Evolutionary conservation across 2,113 vertebrate species (phyloP).

Genomic region (Triplophysa tibetana): DNA sequence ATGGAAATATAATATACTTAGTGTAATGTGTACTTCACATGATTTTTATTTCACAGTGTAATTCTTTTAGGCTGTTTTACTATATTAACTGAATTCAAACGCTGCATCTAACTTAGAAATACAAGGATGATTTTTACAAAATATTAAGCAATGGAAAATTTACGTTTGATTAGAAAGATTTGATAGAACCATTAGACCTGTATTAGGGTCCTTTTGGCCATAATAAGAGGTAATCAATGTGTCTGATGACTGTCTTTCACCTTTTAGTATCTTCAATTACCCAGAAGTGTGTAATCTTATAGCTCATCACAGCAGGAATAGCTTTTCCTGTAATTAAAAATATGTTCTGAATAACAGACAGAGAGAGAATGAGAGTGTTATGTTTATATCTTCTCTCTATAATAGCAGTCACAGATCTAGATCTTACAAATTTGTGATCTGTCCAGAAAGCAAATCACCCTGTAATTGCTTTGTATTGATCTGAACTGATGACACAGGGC

Average conservation of each 20-base stretch:
- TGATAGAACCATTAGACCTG: too few species aligned
- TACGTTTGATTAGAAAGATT: too few species aligned
- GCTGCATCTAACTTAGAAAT: too few species aligned
- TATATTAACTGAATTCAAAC: too few species aligned
- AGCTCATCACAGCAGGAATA: neutral
- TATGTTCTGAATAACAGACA: neutral
- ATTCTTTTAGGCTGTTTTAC: too few species aligned
- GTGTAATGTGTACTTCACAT: too few species aligned
- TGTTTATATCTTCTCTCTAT: neutral
- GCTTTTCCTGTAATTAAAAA: constrained; percentile 6
- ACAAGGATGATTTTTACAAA: too few species aligned
- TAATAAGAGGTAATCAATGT: too few species aligned
- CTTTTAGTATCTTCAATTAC: neutral
- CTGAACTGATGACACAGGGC: constrained; percentile 7
- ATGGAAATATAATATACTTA: too few species aligned
- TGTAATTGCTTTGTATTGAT: constrained; percentile 29
- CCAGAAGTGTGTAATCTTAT: constrained; percentile 12
- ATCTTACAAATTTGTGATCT: neutral
- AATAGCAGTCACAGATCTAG: neutral
- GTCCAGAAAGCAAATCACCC: constrained; percentile 8
- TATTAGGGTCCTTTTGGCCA: too few species aligned
- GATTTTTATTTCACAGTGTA: too few species aligned
- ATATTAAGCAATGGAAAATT: too few species aligned
- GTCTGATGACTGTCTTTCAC: neutral
- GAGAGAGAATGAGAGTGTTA: neutral